A percentile compares a stretch with the other conserved stretches of the same genome.
Conservation (phyloP, 1,140 invertebrate species). For the Pollicipes pollicipes region DNA sequence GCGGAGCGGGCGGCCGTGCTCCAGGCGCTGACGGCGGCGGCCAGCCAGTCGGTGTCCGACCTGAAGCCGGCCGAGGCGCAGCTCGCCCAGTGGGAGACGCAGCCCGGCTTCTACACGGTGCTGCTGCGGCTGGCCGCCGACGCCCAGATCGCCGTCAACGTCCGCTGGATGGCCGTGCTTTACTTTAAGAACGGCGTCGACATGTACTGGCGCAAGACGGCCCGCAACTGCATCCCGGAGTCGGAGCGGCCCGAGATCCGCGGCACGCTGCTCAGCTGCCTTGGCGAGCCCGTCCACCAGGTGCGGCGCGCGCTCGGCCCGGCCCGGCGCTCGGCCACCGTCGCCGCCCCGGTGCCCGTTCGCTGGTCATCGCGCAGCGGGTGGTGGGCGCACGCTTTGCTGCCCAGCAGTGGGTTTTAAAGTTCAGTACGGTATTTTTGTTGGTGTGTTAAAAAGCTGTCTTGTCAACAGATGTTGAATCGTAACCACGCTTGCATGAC, state of each 20-base stretch:
- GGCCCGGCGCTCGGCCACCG: too few species aligned
- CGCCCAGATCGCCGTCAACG: conserved; percentile 59
- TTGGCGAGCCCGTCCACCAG: neutral
- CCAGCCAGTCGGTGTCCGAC: conserved; percentile 62
- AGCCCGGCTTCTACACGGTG: conserved; percentile 70
- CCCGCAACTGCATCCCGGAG: conserved; percentile 30
- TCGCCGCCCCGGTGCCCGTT: too few species aligned
- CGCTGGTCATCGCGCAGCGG: too few species aligned
- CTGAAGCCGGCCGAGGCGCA: conserved; percentile 73
- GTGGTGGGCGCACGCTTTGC: too few species aligned
- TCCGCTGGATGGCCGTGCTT: conserved; percentile 77
- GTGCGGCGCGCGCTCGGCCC: too few species aligned
- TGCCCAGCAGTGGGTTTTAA: too few species aligned
- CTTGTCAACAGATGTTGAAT: too few species aligned
- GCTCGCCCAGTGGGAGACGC: conserved; percentile 66
- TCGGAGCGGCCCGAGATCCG: conserved; percentile 14
- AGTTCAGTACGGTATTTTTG: too few species aligned
- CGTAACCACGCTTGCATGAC: too few species aligned
- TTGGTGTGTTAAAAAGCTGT: too few species aligned
- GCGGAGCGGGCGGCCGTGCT: neutral
- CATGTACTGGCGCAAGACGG: conserved; percentile 72
- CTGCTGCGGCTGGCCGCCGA: conserved; percentile 43
- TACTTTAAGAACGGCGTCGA: conserved; percentile 93
- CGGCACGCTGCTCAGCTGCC: neutral
- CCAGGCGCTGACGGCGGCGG: conserved; percentile 31